Base-by-base conservation (phyloP, 1,140 invertebrate species). In the Drosophila pallidifrons region DNA sequence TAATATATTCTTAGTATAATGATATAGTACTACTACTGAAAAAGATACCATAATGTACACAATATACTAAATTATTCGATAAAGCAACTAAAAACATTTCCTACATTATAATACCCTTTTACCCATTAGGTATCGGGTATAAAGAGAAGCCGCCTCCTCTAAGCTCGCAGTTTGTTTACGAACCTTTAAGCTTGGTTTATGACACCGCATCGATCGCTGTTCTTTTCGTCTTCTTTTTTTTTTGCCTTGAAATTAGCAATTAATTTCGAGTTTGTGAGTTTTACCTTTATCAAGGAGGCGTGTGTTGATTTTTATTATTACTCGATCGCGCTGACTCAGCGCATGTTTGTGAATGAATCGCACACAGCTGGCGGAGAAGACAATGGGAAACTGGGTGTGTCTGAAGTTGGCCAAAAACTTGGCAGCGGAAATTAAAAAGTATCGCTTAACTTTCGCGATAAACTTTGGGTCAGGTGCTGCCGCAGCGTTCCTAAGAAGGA, bases 101-200 rank as follows among this genome's bases (percentile, higher is more conserved):
- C 3, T 25, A 25, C 20, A 3, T 25, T 25, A 25, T 25, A 25
- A 25, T 25, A 25, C 20, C 20, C 4, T 25, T 25, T 0, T 25
- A 25, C 3, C 0, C 20, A 3, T 3, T 25, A 0, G 20, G 0
- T 4, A 25, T 0, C 20, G 20, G 20, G 20, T 25, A 25, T 25
- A 75, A 51, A 52, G 32, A 32, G 15, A 46, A 45, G 60, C 71
- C 67, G 69, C 57, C 68, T 30, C 38, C 58, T 51, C 70, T 30
- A 46, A 71, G 25, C 47, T 68, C 13, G 11, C 43, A 49, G 51
- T 64, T 76, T 88, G 82, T 88, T 87, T 87, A 83, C 73, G 83
- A 83, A 82, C 76, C 79, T 47, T 83, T 77, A 75, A 88, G 80
- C 80, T 74, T 88, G 83, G 76, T 82, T 88, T 87, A 87, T 87